These are phyloP conservation scores for Ferdinandea cuprea DNA, from an alignment of 2,888 invertebrate genomes.

Conservation along the genomic window DNA sequence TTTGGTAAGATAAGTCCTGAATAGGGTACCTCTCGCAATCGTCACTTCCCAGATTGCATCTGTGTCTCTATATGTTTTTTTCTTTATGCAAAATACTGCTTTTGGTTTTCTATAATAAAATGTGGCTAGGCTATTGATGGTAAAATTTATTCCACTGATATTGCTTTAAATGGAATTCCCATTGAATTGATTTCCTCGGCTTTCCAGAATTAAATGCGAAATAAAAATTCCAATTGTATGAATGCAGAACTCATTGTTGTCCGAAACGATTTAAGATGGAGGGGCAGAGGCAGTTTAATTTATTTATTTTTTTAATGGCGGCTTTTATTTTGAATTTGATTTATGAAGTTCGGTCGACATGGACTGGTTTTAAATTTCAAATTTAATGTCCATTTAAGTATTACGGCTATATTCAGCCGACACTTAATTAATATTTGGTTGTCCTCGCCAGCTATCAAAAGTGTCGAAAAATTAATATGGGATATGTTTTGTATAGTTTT, in stretches of 20 bases:
- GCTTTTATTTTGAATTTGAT: not conserved
- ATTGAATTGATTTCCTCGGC: constrained; percentile 18
- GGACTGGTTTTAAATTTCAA: not conserved
- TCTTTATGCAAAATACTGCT: no score
- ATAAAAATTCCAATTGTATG: constrained; percentile 5
- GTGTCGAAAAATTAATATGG: no score
- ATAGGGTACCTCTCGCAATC: no score
- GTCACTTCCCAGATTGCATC: no score
- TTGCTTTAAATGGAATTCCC: constrained; percentile 6
- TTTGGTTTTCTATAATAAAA: no score
- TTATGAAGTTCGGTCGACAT: not conserved
- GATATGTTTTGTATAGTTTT: no score
- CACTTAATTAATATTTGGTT: not conserved
- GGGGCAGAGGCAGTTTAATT: constrained; percentile 1
- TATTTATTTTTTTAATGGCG: not conserved
- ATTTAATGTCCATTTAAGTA: not conserved
- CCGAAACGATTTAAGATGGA: not conserved
- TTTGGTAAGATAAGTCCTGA: no score
- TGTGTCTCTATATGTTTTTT: no score
- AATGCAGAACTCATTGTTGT: not conserved
- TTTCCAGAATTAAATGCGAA: not conserved
- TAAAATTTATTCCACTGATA: constrained; percentile 5
- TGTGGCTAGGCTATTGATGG: not conserved
- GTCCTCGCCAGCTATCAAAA: no score
- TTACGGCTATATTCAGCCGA: not conserved